Evolutionary conservation across 2,797 vertebrate species (phyloP), one percentile per base, ranked within the genome.

Genomic region (Tenualosa thibaudeaui): DNA sequence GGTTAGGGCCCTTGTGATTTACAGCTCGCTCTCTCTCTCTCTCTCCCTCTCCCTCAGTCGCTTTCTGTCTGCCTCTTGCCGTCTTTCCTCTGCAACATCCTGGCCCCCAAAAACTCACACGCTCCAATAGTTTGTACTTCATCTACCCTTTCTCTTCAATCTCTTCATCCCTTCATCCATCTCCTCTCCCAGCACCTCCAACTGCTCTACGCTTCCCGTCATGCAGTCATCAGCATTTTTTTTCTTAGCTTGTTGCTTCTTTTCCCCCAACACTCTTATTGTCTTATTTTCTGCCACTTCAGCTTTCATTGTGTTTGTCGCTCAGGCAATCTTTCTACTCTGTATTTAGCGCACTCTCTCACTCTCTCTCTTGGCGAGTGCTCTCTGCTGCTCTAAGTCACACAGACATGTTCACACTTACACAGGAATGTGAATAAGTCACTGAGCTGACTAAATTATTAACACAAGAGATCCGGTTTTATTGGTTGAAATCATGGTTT

Each of bases 391-490:
- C 81, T 51, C 58, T 53, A 46, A 78, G 71, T 75, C 68, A 75
- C 68, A 75, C 37, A 78, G 40, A 75, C 68, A 75, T 75, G 68
- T 75, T 86, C 83, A 84, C 84, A 87, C 85, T 54, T 83, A 62
- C 84, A 56, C 24, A 43, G 82, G 78, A 84, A 85, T 87, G 78
- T 84, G 71, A 86, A 86, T 81, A 26, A 87, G 54, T 83, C 51
- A 84, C 82, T n/a, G 81, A 71, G 75, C 56, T 43, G 71, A 85
- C 83, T 87, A 87, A 89, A 85, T 86, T 62, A 88, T 88, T 86
- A 87, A 87, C 84, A 68, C 43, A 50, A 81, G 60, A 60, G n/a
- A 5, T 54, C 54, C 71, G 24, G 71, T 78, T 78, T 78, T 78
- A 78, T 78, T 78, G 40, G 71, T 78, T 78, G 37, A 78, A 78